These are phyloP conservation scores for Promerops cafer DNA, from an alignment of 2,113 vertebrate species.

Conservation along the genomic window DNA sequence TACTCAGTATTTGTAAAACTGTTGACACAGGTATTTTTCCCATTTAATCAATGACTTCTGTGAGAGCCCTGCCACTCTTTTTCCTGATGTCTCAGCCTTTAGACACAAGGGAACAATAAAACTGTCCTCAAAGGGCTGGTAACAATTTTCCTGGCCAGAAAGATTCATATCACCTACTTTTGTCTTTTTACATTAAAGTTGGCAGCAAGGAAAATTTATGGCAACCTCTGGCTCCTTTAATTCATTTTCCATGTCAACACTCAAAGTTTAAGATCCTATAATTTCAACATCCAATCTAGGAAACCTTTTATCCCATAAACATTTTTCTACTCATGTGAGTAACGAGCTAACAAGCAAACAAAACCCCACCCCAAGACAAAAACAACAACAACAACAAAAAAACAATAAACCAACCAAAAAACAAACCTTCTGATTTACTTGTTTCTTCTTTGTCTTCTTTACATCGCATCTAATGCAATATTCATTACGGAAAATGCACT, in stretches of 20 bases:
- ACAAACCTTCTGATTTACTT: not conserved
- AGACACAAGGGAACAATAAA: not conserved
- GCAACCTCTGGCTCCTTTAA: not conserved
- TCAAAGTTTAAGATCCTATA: not conserved
- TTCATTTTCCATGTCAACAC: not conserved
- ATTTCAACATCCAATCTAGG: not conserved
- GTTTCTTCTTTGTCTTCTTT: not conserved
- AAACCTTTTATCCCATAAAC: not conserved
- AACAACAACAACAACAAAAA: not conserved
- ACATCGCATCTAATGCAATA: not conserved
- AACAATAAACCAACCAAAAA: not conserved
- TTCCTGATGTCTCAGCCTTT: not conserved
- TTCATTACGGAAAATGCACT: not conserved
- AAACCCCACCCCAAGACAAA: not conserved
- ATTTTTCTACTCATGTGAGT: not conserved
- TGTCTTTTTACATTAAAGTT: not conserved
- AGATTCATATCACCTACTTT: not conserved
- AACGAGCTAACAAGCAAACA: not conserved
- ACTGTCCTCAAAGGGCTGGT: not conserved
- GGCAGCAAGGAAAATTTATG: not conserved
- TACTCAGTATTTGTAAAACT: not conserved
- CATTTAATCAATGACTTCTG: not conserved
- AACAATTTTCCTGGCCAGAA: not conserved
- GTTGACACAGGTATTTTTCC: not conserved
- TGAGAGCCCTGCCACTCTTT: not conserved